Percentiles rank a stretch among this genome's conserved stretches.
Conservation (phyloP, 2,888 invertebrate species). For the Lysandra bellargus region DNA sequence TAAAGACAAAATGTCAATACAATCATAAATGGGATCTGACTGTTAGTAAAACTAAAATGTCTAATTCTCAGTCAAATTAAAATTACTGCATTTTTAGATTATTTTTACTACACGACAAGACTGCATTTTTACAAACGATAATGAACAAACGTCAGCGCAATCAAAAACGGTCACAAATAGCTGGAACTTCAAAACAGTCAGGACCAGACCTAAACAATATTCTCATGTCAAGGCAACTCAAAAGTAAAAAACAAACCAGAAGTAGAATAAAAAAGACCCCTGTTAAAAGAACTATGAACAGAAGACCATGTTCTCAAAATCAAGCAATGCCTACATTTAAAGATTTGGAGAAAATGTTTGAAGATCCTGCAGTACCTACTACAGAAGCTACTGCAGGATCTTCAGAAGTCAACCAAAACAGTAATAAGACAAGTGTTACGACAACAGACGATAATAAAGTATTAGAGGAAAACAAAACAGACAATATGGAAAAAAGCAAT, state of each 20-base stretch:
- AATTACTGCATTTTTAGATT: neutral
- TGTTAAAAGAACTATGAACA: constrained; percentile 10
- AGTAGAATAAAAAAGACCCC: neutral
- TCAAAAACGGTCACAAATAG: neutral
- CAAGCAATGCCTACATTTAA: constrained; percentile 28
- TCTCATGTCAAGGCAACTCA: constrained; percentile 2
- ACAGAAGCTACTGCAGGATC: neutral
- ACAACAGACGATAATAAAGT: neutral
- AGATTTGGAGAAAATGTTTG: constrained; percentile 32
- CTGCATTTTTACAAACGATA: neutral
- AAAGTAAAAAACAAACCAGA: neutral
- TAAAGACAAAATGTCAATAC: too few relatives aligned
- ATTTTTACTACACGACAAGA: neutral
- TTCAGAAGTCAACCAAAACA: neutral
- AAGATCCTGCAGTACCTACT: constrained; percentile 17
- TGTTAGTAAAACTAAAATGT: too few relatives aligned
- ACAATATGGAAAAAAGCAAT: neutral
- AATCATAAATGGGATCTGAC: too few relatives aligned
- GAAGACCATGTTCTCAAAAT: too few relatives aligned
- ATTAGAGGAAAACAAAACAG: neutral
- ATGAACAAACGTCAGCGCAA: constrained; percentile 17
- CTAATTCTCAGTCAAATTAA: neutral
- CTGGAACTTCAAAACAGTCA: constrained; percentile 9
- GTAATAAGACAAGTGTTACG: neutral
- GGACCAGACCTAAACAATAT: neutral